Evolutionary conservation across 1,140 invertebrate species (phyloP).

Genomic region (Metaphire vulgaris): DNA sequence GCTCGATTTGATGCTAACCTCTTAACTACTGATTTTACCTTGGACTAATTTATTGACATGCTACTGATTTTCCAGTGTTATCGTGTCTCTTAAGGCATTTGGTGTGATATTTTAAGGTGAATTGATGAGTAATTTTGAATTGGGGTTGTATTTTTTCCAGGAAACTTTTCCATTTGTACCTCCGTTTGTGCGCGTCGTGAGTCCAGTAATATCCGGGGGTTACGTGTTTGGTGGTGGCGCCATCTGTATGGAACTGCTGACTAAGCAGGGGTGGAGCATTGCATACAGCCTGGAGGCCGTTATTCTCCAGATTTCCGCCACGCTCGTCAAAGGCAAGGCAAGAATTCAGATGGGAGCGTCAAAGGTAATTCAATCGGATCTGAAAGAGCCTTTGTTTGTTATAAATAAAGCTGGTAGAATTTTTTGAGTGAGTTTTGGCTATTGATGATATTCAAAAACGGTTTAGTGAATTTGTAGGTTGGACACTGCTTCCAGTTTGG

Average conservation of each 20-base stretch:
- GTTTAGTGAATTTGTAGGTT: neutral
- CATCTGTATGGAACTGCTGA: constrained; percentile 98
- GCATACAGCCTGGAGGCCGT: constrained; percentile 98
- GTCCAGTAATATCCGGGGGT: constrained; percentile 94
- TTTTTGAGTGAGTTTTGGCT: neutral
- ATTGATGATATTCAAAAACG: too few relatives aligned
- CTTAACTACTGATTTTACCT: too few relatives aligned
- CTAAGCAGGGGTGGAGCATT: constrained; percentile 95
- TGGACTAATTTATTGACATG: too few relatives aligned
- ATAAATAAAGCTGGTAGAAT: neutral
- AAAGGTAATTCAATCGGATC: too few relatives aligned
- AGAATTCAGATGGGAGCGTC: constrained; percentile 89
- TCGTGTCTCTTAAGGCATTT: neutral
- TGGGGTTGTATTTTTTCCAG: constrained; percentile 55
- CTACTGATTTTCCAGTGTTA: neutral
- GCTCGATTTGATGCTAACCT: too few relatives aligned
- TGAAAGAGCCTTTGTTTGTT: neutral
- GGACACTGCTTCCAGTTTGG: neutral
- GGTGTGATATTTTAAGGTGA: neutral
- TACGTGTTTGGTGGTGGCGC: constrained; percentile 86
- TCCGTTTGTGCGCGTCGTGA: constrained; percentile 93
- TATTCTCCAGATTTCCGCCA: constrained; percentile 97
- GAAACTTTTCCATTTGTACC: constrained; percentile 97
- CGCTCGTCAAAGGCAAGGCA: constrained; percentile 96
- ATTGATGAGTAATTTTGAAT: neutral